Percentiles rank a stretch among this genome's conserved stretches.
Evolutionary conservation across 1,140 invertebrate species (phyloP).

Genomic region (Heliothis virescens): DNA sequence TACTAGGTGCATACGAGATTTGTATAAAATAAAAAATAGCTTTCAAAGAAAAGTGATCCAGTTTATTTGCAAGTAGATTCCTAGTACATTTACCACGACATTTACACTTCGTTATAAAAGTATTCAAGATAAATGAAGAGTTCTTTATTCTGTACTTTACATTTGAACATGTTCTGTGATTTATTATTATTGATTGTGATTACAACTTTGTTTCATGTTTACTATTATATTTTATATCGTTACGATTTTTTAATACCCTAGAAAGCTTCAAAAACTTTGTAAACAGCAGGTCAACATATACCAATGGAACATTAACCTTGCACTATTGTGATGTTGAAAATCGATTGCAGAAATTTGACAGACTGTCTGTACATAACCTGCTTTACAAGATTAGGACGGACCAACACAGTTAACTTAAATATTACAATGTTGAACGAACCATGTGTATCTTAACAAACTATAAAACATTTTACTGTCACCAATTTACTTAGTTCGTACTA

Average conservation of each 20-base stretch:
- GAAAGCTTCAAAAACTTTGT: background rate
- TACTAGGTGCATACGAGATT: too few species aligned
- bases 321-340: too few species aligned
- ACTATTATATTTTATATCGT: background rate
- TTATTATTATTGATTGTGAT: slow-evolving; percentile 1
- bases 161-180: background rate
- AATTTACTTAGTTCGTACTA: background rate
- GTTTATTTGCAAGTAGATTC: slow-evolving; percentile 5
- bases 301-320: too few species aligned
- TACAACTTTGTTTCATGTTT: background rate
- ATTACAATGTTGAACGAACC: too few species aligned
- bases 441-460: background rate
- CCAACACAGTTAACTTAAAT: too few species aligned
- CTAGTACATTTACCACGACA: slow-evolving; percentile 1
- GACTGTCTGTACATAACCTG: too few species aligned
- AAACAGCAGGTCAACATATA: too few species aligned
- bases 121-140: slow-evolving; percentile 16
- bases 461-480: background rate
- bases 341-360: too few species aligned
- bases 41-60: background rate
- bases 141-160: slow-evolving; percentile 4
- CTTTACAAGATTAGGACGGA: too few species aligned
- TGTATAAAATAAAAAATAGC: too few species aligned
- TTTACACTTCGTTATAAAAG: slow-evolving; percentile 20
- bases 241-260: background rate